Percentiles rank a stretch among this genome's conserved stretches.
phyloP scores from a whole-genome alignment of 2,113 vertebrate genomes.

The Anolis sagrei region DNA sequence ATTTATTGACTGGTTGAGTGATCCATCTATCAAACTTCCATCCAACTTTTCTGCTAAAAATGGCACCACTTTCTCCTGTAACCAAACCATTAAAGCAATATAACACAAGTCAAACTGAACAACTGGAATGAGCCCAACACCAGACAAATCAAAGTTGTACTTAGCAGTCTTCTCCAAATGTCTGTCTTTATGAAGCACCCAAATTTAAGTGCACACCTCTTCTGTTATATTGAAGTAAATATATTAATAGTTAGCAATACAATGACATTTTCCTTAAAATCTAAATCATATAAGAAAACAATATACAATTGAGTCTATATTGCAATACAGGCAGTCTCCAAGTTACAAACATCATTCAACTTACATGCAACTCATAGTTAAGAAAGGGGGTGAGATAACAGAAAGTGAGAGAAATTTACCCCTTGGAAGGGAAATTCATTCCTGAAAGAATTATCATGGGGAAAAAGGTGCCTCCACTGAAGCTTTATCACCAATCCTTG shows the following conservation, averaged over 20 bases:
- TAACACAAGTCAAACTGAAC: neutral
- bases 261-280: neutral
- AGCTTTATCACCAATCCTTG: too few species aligned
- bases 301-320: neutral
- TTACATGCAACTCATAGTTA: too few species aligned
- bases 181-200: neutral
- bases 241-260: neutral
- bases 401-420: too few species aligned
- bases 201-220: neutral
- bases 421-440: too few species aligned
- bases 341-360: too few species aligned
- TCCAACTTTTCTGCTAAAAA: neutral
- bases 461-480: too few species aligned
- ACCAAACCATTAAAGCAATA: neutral
- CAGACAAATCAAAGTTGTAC: neutral
- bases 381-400: too few species aligned
- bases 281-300: neutral
- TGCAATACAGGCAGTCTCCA: neutral
- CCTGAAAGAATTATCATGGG: too few species aligned
- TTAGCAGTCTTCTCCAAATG: neutral
- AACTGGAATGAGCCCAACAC: neutral
- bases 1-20: neutral
- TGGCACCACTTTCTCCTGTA: neutral
- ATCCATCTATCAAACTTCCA: neutral
- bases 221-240: neutral